Evolutionary conservation across 2,888 invertebrate genomes (phyloP).

Genomic region (Hipparchia semele): DNA sequence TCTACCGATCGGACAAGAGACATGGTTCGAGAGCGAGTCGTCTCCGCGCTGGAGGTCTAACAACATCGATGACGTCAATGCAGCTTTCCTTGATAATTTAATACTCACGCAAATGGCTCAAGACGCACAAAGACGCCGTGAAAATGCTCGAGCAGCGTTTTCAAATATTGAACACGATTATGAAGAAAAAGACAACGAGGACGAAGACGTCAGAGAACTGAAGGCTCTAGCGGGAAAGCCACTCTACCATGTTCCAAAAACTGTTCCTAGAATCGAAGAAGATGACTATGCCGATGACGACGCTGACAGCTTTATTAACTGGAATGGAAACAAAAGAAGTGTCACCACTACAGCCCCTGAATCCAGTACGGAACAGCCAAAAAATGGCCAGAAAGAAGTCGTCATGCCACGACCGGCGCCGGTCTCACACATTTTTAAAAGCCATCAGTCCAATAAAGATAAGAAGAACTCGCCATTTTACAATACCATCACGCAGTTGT

Average conservation of each 20-base stretch:
- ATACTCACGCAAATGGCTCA: conserved; percentile 86
- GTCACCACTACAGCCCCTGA: conserved; percentile 64
- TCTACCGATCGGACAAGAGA: conserved; percentile 86
- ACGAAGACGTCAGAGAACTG: conserved; percentile 86
- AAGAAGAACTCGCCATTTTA: conserved; percentile 71
- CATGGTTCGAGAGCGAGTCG: conserved; percentile 84
- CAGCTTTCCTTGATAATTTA: conserved; percentile 86
- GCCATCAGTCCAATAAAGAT: conserved; percentile 54
- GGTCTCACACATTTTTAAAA: conserved; percentile 60
- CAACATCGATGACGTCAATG: conserved; percentile 81
- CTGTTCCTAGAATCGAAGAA: conserved; percentile 69
- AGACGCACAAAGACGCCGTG: conserved; percentile 78
- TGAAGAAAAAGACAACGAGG: conserved; percentile 76
- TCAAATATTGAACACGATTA: conserved; percentile 61
- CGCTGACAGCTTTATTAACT: conserved; percentile 79
- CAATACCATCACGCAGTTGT: conserved; percentile 77
- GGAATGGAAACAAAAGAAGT: conserved; percentile 79
- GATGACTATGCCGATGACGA: conserved; percentile 60
- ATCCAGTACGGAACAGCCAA: conserved; percentile 51
- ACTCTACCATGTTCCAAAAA: conserved; percentile 76
- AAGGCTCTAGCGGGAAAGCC: conserved; percentile 84
- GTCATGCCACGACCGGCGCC: conserved; percentile 84
- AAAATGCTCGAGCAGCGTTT: conserved; percentile 74
- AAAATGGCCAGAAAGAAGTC: conserved; percentile 85
- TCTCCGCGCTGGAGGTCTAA: conserved; percentile 70